Conservation (phyloP, 2,888 invertebrate species). For the Caenorhabditis virilis region DNA sequence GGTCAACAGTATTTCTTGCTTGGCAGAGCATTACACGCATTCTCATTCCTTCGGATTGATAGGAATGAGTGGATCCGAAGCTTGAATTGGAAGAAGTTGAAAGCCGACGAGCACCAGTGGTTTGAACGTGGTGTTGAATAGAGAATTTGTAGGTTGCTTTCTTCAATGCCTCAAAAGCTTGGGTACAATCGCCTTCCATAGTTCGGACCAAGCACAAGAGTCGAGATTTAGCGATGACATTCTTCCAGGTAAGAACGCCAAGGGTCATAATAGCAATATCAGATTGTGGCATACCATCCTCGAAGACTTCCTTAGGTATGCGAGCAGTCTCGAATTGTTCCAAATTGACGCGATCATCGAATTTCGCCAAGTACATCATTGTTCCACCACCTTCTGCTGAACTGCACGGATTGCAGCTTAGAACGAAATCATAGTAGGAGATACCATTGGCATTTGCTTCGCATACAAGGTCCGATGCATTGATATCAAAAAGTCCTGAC, state of each 20-base stretch:
- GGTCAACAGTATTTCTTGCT: slow-evolving; percentile 46
- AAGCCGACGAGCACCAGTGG: slow-evolving; percentile 26
- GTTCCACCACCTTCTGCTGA: slow-evolving; percentile 37
- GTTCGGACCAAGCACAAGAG: slow-evolving; percentile 55
- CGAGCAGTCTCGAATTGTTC: slow-evolving; percentile 57
- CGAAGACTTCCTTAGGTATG: slow-evolving; percentile 37
- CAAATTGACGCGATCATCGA: slow-evolving; percentile 60
- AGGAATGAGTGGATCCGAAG: slow-evolving; percentile 26
- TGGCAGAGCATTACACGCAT: slow-evolving; percentile 63
- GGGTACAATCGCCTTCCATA: slow-evolving; percentile 39
- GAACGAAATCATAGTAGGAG: slow-evolving; percentile 63
- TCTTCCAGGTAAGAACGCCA: slow-evolving; percentile 59
- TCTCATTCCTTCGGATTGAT: slow-evolving; percentile 49
- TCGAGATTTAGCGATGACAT: slow-evolving; percentile 50
- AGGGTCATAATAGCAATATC: slow-evolving; percentile 63
- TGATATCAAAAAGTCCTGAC: slow-evolving; percentile 60
- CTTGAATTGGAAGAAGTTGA: slow-evolving; percentile 36
- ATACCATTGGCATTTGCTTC: slow-evolving; percentile 56
- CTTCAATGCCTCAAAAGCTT: slow-evolving; percentile 60
- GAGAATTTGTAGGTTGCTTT: slow-evolving; percentile 60
- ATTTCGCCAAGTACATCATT: slow-evolving; percentile 60
- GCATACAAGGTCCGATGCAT: slow-evolving; percentile 63
- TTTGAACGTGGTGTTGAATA: slow-evolving; percentile 60
- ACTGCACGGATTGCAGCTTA: slow-evolving; percentile 45
- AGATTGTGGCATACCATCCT: slow-evolving; percentile 51